A percentile compares a stretch with the other conserved stretches of the same genome.
phyloP scores from a whole-genome alignment of 2,888 invertebrate species.

The Agriopis marginaria region DNA sequence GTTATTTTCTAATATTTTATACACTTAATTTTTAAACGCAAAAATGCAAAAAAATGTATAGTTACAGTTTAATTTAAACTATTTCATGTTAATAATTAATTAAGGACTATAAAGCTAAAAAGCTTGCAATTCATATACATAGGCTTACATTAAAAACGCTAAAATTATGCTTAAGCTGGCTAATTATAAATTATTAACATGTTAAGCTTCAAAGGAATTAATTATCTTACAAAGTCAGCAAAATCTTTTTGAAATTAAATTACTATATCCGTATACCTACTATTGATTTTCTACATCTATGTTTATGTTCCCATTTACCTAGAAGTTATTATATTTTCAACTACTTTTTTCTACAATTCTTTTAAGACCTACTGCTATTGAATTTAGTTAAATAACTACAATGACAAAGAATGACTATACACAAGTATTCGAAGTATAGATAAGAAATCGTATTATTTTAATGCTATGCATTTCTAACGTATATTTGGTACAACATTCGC shows the following conservation, averaged over 20 bases:
- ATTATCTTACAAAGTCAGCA: background rate
- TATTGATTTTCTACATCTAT: conserved; percentile 16
- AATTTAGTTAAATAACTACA: no score
- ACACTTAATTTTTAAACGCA: no score
- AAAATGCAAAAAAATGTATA: no score
- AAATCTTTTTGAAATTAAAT: background rate
- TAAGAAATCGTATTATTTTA: background rate
- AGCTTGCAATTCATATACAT: no score
- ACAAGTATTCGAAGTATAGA: background rate
- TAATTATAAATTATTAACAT: no score
- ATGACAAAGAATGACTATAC: no score
- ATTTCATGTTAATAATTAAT: no score
- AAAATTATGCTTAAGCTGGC: no score
- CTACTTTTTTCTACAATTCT: background rate
- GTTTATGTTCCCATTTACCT: conserved; percentile 44
- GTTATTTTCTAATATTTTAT: no score
- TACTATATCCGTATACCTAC: background rate
- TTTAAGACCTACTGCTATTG: background rate
- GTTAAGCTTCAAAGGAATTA: background rate
- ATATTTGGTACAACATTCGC: conserved; percentile 12
- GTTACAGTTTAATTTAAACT: no score
- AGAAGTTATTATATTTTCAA: conserved; percentile 9
- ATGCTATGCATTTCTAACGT: background rate
- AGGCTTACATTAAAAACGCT: no score
- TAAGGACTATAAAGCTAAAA: no score